These are phyloP conservation scores for Ceraclea dissimilis DNA, from an alignment of 2,888 invertebrate species.

Conservation along the genomic window DNA sequence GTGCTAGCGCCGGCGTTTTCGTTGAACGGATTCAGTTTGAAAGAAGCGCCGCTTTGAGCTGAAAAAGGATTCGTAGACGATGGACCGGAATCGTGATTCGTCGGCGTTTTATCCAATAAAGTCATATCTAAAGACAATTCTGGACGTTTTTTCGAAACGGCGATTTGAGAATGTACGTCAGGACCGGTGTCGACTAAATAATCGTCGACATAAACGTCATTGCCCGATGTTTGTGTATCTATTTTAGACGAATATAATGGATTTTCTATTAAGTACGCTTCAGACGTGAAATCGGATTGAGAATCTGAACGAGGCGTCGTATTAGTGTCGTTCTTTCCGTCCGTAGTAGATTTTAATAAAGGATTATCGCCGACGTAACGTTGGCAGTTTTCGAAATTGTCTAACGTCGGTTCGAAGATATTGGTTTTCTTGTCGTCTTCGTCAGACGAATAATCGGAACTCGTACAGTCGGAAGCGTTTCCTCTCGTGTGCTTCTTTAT, in stretches of 20 bases:
- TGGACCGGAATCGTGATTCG: not conserved
- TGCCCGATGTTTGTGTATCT: slow-evolving; percentile 31
- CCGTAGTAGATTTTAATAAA: slow-evolving; percentile 30
- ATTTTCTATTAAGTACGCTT: slow-evolving; percentile 36
- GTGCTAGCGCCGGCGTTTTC: slow-evolving; percentile 5
- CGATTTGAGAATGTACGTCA: not conserved
- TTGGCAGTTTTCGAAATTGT: slow-evolving; percentile 45
- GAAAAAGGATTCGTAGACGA: slow-evolving; percentile 6
- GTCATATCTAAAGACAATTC: slow-evolving; percentile 6
- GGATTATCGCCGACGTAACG: slow-evolving; percentile 41
- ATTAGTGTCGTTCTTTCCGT: slow-evolving; percentile 38
- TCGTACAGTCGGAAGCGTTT: slow-evolving; percentile 57
- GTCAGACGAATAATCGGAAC: slow-evolving; percentile 48
- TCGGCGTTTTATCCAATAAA: slow-evolving; percentile 7
- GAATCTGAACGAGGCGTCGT: slow-evolving; percentile 22
- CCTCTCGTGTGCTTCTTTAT: slow-evolving; percentile 54
- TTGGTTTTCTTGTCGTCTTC: slow-evolving; percentile 45
- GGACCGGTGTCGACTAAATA: slow-evolving; percentile 5
- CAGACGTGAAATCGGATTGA: slow-evolving; percentile 32
- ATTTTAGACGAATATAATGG: slow-evolving; percentile 46
- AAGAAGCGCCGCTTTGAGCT: slow-evolving; percentile 26
- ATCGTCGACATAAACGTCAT: slow-evolving; percentile 18
- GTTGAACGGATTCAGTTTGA: slow-evolving; percentile 24
- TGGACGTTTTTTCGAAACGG: slow-evolving; percentile 2
- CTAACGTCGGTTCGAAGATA: slow-evolving; percentile 45